Percentiles rank a stretch among this genome's conserved stretches.
phyloP scores from a whole-genome alignment of 2,113 vertebrate genomes.

The Nothocercus nigrocapillus region DNA sequence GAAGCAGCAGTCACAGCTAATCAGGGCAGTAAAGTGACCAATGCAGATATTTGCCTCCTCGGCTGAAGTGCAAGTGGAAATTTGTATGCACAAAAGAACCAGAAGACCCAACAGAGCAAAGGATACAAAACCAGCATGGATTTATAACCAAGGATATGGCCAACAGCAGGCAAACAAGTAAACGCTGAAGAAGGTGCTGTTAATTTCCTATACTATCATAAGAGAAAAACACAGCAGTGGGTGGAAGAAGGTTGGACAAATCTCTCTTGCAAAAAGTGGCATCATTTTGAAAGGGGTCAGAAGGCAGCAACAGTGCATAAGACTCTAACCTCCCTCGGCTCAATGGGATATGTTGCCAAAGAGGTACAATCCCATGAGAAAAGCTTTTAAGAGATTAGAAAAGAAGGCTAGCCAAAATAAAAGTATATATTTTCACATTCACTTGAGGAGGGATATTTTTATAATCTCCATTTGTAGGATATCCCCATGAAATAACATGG shows the following conservation, averaged over 20 bases:
- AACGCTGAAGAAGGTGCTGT: accelerated
- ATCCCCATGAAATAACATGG: neutral
- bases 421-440: neutral
- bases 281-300: neutral
- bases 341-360: neutral
- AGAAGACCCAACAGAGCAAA: neutral
- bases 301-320: neutral
- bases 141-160: neutral
- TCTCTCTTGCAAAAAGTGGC: neutral
- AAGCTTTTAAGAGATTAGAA: neutral
- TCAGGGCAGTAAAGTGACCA: neutral
- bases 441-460: neutral
- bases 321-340: neutral
- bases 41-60: neutral
- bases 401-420: neutral
- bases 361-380: neutral
- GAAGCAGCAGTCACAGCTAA: neutral
- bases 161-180: neutral
- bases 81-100: neutral
- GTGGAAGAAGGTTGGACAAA: too few relatives aligned
- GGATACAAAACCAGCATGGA: neutral
- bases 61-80: neutral
- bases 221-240: too few relatives aligned
- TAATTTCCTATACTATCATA: neutral
- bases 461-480: neutral